Percentiles rank a stretch among this genome's conserved stretches.
Evolutionary conservation across 2,797 vertebrate species (phyloP).

Genomic region (Enteromius afrohamiltoni): DNA sequence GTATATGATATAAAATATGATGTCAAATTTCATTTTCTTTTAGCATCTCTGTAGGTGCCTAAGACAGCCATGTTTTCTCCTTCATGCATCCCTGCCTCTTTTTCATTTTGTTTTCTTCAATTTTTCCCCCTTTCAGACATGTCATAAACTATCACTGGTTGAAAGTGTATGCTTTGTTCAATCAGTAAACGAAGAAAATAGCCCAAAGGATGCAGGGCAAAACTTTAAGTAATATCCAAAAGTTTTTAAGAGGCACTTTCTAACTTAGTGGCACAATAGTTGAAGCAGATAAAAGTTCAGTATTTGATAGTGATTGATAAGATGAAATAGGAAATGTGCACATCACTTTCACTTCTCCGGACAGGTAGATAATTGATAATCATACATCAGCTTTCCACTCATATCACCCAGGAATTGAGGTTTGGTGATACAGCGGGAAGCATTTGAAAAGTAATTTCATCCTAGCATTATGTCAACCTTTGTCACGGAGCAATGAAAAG

Average conservation of each 20-base stretch:
- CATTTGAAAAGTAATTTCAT: slow-evolving; percentile 48
- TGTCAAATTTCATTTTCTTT: slow-evolving; percentile 22
- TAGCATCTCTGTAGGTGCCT: slow-evolving; percentile 23
- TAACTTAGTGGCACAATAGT: slow-evolving; percentile 9
- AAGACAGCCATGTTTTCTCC: slow-evolving; percentile 5
- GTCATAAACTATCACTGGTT: slow-evolving; percentile 16
- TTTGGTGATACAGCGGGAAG: not conserved
- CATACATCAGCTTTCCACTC: slow-evolving; percentile 5
- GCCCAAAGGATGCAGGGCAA: not conserved
- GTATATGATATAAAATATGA: slow-evolving; percentile 6
- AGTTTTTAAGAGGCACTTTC: slow-evolving; percentile 21
- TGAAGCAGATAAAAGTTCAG: not conserved
- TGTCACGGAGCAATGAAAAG: slow-evolving; percentile 43
- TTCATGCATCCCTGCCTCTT: slow-evolving; percentile 33
- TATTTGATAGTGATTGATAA: slow-evolving; percentile 26
- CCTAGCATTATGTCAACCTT: not conserved
- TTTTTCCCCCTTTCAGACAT: slow-evolving; percentile 5
- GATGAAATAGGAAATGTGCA: slow-evolving; percentile 21
- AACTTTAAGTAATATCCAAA: slow-evolving; percentile 19
- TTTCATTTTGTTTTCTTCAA: not conserved
- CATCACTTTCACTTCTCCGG: slow-evolving; percentile 10
- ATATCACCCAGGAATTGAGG: not conserved
- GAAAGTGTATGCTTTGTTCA: slow-evolving; percentile 32
- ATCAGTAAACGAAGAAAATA: slow-evolving; percentile 18
- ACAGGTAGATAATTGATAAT: slow-evolving; percentile 45